Evolutionary conservation across 2,113 vertebrate genomes (phyloP).

Genomic region (Tenebrosternarchus preto): DNA sequence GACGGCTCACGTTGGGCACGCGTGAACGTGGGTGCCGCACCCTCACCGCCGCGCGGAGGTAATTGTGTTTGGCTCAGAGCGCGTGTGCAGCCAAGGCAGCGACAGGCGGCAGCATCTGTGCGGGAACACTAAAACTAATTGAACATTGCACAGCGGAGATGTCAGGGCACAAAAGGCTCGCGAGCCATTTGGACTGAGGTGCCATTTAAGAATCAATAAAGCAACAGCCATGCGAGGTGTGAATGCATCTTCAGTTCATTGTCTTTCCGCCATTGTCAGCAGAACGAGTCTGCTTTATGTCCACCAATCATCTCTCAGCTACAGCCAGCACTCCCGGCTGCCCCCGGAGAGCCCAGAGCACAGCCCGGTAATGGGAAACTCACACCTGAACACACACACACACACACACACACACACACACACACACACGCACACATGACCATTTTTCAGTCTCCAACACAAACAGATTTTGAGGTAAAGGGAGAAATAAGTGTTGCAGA

Average conservation of each 20-base stretch:
- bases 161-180: slow-evolving; percentile 62
- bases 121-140: slow-evolving; percentile 57
- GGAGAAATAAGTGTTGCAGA: slow-evolving; percentile 36
- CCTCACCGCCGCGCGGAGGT: slow-evolving; percentile 3
- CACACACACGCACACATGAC: slow-evolving; percentile 1
- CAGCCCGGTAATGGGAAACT: slow-evolving; percentile 29
- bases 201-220: slow-evolving; percentile 76
- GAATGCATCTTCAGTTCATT: slow-evolving; percentile 56
- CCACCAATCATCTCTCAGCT: slow-evolving; percentile 63
- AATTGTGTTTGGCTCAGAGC: slow-evolving; percentile 44
- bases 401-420: slow-evolving; percentile 15
- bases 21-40: neutral
- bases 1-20: neutral
- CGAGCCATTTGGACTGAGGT: slow-evolving; percentile 65
- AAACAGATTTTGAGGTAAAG: slow-evolving; percentile 25
- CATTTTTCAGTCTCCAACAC: slow-evolving; percentile 41
- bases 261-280: slow-evolving; percentile 70
- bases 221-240: slow-evolving; percentile 54
- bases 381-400: slow-evolving; percentile 46
- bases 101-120: slow-evolving; percentile 48
- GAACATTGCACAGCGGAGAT: slow-evolving; percentile 58
- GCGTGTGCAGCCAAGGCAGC: slow-evolving; percentile 31
- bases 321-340: slow-evolving; percentile 37
- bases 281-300: slow-evolving; percentile 63
- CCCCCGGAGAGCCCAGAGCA: slow-evolving; percentile 31